Base-by-base conservation (phyloP, 2,888 invertebrate species). In the Nebria brevicollis region DNA sequence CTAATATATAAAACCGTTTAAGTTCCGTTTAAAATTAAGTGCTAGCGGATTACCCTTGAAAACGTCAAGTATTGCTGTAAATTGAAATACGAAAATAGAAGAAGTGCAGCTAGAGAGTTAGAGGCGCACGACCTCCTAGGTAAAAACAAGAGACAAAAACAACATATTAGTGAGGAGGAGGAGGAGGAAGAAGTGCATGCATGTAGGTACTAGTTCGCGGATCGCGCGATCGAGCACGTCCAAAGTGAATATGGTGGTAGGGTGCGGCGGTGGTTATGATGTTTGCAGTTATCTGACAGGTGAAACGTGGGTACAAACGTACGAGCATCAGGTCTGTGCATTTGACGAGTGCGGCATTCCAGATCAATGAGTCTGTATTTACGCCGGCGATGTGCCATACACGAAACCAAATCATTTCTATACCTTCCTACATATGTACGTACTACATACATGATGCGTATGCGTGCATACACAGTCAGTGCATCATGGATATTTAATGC, bases 221-320 rank as follows among this genome's bases (percentile, higher is more conserved):
- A 73, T 41, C 73, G 73, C 73, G 42, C 73, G 73, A 43, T 73
- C 73, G 73, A 43, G 41, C 73, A 41, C 73, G 73, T 73, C 73
- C 73, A 73, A 43, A 64, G 54, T 64, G 75, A 73, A 43, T 75
- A 10, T 25, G 42, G 75, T 15, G 75, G 75, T 66, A 65, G 75
- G 75, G 74, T 66, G 79, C 77, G 66, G 68, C 34, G 68, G 43
- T 80, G 68, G 43, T 80, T 75, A 75, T 75, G 80, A 80, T 81
- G 81, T 76, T 73, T 81, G 81, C 65, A 81, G 81, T 81, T 81
- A 81, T 81, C 81, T 81, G 81, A 81, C 81, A 81, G 81, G 75
- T 81, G 76, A 81, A 81, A 75, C 72, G 81, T 70, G 11, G 20
- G 70, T 70, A 70, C 70, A 70, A 2, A 70, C 70, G 34, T 25